Conservation (phyloP, 2,888 invertebrate species). For the Pemphredon lugubris region DNA sequence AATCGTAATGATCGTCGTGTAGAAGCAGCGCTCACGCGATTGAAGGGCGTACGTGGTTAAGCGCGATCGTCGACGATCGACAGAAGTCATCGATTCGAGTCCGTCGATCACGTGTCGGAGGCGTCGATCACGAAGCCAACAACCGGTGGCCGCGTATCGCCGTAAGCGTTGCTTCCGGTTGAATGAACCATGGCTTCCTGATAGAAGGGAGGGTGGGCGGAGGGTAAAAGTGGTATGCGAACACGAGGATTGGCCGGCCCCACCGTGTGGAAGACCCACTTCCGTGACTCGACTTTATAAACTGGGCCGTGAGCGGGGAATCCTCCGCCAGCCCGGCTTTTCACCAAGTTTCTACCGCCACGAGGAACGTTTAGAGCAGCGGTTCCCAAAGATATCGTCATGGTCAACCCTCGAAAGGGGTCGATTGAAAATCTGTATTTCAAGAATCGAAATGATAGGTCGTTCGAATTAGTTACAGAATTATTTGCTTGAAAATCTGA, state of each 20-base stretch:
- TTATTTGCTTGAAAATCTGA: too few species aligned
- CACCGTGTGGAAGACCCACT: slow-evolving; percentile 55
- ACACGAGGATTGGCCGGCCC: slow-evolving; percentile 40
- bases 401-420: too few species aligned
- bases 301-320: slow-evolving; percentile 45
- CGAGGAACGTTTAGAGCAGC: background rate
- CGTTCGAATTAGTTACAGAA: too few species aligned
- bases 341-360: slow-evolving; percentile 39
- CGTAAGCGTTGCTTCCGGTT: slow-evolving; percentile 73
- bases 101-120: slow-evolving; percentile 52
- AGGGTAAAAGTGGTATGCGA: slow-evolving; percentile 18
- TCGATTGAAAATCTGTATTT: too few species aligned
- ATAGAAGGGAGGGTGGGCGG: slow-evolving; percentile 27
- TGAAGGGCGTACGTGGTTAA: too few species aligned
- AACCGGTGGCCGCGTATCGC: slow-evolving; percentile 63
- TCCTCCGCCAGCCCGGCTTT: slow-evolving; percentile 24
- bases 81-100: slow-evolving; percentile 34
- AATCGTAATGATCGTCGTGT: too few species aligned
- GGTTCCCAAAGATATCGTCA: too few species aligned
- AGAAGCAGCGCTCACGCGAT: too few species aligned
- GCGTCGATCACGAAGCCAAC: slow-evolving; percentile 58
- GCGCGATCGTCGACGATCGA: slow-evolving; percentile 30
- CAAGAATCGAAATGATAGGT: too few species aligned
- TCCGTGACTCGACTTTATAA: slow-evolving; percentile 57
- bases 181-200: slow-evolving; percentile 71